A percentile compares a stretch with the other conserved stretches of the same genome.
These are phyloP conservation scores for Rugalucina vietnamica DNA, from an alignment of 2,888 invertebrate genomes.

Conservation along the genomic window DNA sequence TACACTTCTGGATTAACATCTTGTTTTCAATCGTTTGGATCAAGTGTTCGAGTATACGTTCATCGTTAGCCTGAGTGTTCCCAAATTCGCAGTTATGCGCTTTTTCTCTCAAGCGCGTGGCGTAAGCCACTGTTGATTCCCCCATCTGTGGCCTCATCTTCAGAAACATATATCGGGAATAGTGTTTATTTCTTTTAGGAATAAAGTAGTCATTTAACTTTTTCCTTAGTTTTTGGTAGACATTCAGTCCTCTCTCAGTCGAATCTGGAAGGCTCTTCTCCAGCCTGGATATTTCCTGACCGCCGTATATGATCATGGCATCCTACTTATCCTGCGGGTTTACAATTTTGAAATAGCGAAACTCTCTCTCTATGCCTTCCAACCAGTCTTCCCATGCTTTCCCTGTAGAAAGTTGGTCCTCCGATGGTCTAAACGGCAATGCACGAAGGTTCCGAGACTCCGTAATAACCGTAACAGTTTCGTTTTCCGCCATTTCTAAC, in stretches of 20 bases:
- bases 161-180: no score
- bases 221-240: no score
- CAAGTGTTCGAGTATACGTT: constrained; percentile 9
- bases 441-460: background rate
- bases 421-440: background rate
- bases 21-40: background rate
- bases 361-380: no score
- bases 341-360: no score
- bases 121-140: constrained; percentile 10
- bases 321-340: no score
- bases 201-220: no score
- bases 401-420: background rate
- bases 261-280: no score
- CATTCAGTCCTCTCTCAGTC: no score
- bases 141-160: background rate
- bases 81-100: background rate
- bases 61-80: background rate
- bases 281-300: no score
- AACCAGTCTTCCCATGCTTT: background rate
- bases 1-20: background rate
- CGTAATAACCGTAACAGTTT: background rate
- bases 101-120: background rate
- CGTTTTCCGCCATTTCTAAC: background rate
- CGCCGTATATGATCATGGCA: no score
- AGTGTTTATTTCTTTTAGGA: no score